Conservation (phyloP, 1,140 invertebrate species). For the Choristoneura fumiferana region DNA sequence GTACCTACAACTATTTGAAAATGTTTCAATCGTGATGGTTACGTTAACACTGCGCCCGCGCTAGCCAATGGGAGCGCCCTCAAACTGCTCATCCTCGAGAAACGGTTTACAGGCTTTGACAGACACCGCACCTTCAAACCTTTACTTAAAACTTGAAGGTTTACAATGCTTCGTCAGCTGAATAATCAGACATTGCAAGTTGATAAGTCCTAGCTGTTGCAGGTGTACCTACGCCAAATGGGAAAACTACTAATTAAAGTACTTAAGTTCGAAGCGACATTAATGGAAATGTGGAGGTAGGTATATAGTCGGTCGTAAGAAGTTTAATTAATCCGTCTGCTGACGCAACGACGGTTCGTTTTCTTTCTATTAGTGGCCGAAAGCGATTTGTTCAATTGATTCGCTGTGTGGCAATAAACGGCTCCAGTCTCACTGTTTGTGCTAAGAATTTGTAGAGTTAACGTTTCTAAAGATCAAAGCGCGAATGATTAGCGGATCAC, state of each 20-base stretch:
- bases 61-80: constrained; percentile 59
- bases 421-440: constrained; percentile 51
- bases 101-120: constrained; percentile 35
- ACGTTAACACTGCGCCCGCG: constrained; percentile 49
- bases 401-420: constrained; percentile 59
- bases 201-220: constrained; percentile 68
- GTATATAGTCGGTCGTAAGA: constrained; percentile 50
- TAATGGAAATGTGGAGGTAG: constrained; percentile 46
- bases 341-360: constrained; percentile 62
- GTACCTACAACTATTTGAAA: constrained; percentile 63
- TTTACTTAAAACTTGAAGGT: constrained; percentile 41
- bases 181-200: constrained; percentile 36
- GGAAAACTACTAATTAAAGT: constrained; percentile 75
- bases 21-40: constrained; percentile 61
- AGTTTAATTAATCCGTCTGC: constrained; percentile 69
- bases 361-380: constrained; percentile 65
- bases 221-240: constrained; percentile 69
- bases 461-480: constrained; percentile 65
- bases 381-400: constrained; percentile 71
- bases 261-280: constrained; percentile 53
- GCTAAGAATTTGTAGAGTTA: constrained; percentile 65
- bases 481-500: constrained; percentile 58
- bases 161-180: constrained; percentile 33
- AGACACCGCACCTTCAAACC: constrained; percentile 34
- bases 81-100: constrained; percentile 56